These are phyloP conservation scores for Lucifuga dentata DNA, from an alignment of 2,113 vertebrate genomes.

Conservation along the genomic window DNA sequence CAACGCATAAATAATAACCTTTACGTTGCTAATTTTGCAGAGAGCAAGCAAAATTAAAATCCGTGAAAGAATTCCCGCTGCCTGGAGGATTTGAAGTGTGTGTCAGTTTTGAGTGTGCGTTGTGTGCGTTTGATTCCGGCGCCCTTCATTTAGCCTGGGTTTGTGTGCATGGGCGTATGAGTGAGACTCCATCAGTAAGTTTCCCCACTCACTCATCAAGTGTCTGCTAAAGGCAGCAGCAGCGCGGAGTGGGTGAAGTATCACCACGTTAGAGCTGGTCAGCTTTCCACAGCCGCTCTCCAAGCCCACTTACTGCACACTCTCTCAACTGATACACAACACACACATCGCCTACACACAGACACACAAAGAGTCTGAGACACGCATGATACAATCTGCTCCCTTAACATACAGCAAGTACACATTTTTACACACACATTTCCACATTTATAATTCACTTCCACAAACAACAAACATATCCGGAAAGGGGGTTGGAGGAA, in stretches of 20 bases:
- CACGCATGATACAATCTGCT: not conserved
- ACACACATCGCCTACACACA: conserved; percentile 52
- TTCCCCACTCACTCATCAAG: conserved; percentile 63
- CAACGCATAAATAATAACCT: no score
- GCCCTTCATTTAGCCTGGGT: conserved; percentile 36
- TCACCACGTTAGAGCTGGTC: conserved; percentile 41
- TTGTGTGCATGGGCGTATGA: conserved; percentile 53
- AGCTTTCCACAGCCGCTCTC: conserved; percentile 40
- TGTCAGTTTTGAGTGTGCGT: conserved; percentile 13
- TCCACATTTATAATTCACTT: not conserved
- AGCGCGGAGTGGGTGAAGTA: conserved; percentile 62
- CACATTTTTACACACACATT: not conserved
- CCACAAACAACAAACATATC: conserved; percentile 2
- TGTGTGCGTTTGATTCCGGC: conserved; percentile 46
- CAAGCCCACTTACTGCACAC: conserved; percentile 49
- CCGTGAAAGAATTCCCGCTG: no score
- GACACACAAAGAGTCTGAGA: conserved; percentile 8
- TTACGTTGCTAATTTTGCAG: no score
- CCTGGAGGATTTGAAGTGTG: not conserved
- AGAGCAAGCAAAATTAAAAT: no score
- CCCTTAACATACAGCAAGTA: conserved; percentile 22
- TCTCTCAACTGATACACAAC: conserved; percentile 51
- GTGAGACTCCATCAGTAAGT: conserved; percentile 57
- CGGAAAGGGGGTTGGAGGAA: not conserved
- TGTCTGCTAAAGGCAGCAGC: conserved; percentile 61